Evolutionary conservation across 1,140 invertebrate species (phyloP), one percentile per base, ranked within the genome.

Genomic region (Aphis gossypii): DNA sequence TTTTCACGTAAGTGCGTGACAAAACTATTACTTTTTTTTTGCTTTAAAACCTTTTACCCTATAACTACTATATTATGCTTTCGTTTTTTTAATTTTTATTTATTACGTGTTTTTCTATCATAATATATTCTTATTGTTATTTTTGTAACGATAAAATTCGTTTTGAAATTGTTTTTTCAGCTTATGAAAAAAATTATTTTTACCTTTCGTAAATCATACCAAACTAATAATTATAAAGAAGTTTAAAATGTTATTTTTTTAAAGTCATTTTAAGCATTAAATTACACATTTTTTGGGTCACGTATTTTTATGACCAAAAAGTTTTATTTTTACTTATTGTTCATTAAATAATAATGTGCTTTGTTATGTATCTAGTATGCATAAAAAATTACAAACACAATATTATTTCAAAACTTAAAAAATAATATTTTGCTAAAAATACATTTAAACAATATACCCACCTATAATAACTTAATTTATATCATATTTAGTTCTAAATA

Each of bases 41-140:
- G 18, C n/a, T 18, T n/a, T 6, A n/a, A 76, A 76, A 76, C 60
- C 60, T 76, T 76, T 76, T 76, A n/a, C 60, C n/a, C 14, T 76
- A n/a, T 76, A 76, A 60, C 56, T n/a, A 68, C 4, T n/a, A 60
- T 25, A 60, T 8, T 76, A 18, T 76, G 60, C 60, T 76, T 76
- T n/a, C 60, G 4, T 76, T 76, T 68, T 76, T 41, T n/a, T n/a
- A 68, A 68, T 76, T 76, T 76, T 76, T 76, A 76, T 76, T 76
- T 46, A 44, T 44, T 9, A 44, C 41, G 41, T 86, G 41, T 41
- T 41, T 41, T 86, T 25, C 23, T 83, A 41, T 83, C 18, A 83
- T 83, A 83, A 83, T 41, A n/a, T 9, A 48, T 87, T 86, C 8
- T 83, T 41, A 86, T 44, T 86, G 25, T 86, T 86, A 86, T 86